Base-by-base conservation (phyloP, 2,888 invertebrate genomes). In the Psococerastis gibbosa region DNA sequence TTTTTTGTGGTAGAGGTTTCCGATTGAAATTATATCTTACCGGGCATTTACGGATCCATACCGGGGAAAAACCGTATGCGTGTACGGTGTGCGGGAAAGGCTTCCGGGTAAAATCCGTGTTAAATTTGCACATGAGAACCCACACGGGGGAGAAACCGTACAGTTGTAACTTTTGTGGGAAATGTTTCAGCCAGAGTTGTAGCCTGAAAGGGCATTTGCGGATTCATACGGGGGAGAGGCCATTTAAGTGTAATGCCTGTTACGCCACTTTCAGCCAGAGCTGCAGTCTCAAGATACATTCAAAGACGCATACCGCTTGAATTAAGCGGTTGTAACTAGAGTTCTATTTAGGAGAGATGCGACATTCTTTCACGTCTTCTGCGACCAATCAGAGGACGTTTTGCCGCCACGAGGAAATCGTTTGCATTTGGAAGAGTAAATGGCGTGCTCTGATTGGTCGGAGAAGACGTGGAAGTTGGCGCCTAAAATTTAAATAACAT, bases 21-120 rank as follows among this genome's bases (percentile, higher is more conserved):
- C 9, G 8, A 16, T 6, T 9, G 6, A 18, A 13, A 15, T 8
- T 8, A 13, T 8, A 16, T 34, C 16, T 18, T 16, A 15, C 15
- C 8, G 15, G 6, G 6, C 35, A 13, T 15, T 13, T 18, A 15
- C 16, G 16, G 15, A 9, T 18, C 6, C 18, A 16, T 18, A 34
- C 27, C 11, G 27, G 43, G 15, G n/a, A 22, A n/a, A 44, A 45
- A 15, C 44, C 44, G 2, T 44, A 18, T 11, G 23, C 18, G n/a
- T 44, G 44, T 22, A 23, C 13, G 6, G 44, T 22, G n/a, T 44
- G 44, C 23, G 20, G 23, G 17, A 44, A 45, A 15, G 22, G 44
- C 3, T 44, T 44, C 22, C 20, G 16, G 8, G 15, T 15, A 17
- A 22, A 43, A 5, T 43, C 23, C 15, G 22, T 45, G 18, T 15